Base-by-base conservation (phyloP, 2,113 vertebrate species). In the Panthera leo region DNA sequence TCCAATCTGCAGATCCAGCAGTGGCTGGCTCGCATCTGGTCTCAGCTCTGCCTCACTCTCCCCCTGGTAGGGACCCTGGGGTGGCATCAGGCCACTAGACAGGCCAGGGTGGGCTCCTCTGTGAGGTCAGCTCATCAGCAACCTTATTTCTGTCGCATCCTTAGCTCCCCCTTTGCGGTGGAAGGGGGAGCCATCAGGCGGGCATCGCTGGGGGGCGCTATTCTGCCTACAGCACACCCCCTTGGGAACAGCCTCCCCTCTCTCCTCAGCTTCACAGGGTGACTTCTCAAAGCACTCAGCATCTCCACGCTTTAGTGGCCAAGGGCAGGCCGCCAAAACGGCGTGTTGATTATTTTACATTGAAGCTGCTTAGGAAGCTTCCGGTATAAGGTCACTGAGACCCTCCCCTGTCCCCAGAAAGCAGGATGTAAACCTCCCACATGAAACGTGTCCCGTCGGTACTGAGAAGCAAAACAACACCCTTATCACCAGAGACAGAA, bases 11-110 rank as follows among this genome's bases (percentile, higher is more conserved):
- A 42, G 51, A 31, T 9, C n/a, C 36, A 23, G 51, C 27, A 39
- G 19, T 25, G 4, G 15, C 45, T 1, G 3, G 45, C 14, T 36
- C 14, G 0, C 34, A 2, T 18, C 14, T 25, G 67, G 5, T 23
- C 67, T 12, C 23, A 8, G 3, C 67, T 27, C n/a, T 0, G 65
- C 39, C 53, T 65, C 36, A 21, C 55, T 27, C 9, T 34, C 2
- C 86, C 27, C 13, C 21, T 5, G 8, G 3, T 2, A 34, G 27
- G 87, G 71, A 48, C 55, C 29, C 29, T 10, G 36, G 2, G 42
- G 13, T 2, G 27, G 1, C 53, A 34, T 12, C 36, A 2, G 36
- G 63, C 16, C 27, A 27, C 86, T 18, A 1, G 11, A 3, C 18
- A 12, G 21, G 5, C 86, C 18, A 5, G 87, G 87, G 71, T 7